Base-by-base conservation (phyloP, 2,888 invertebrate species). In the Lasioglossum zephyrum region DNA sequence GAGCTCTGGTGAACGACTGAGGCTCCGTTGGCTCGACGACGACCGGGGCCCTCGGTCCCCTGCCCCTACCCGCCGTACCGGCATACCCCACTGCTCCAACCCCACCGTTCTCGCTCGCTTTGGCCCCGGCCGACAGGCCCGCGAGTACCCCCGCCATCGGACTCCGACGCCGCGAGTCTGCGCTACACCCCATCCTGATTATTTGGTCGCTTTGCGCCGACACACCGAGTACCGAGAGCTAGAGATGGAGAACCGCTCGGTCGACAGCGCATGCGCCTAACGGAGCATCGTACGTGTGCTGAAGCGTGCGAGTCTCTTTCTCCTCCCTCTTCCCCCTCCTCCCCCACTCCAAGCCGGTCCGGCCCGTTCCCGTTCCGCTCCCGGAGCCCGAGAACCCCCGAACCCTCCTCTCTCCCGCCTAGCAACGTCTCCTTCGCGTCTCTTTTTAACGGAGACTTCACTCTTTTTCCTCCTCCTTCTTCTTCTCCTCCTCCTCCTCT, bases 1-100 rank as follows among this genome's bases (percentile, higher is more conserved):
- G 91, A 91, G 90, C 90, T 93, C 94, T 93, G 92, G 92, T 91
- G 93, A 93, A 91, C 93, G 93, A 94, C 94, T 94, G 94, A 93
- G 90, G 92, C 93, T 92, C 89, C 92, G 92, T 91, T 88, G 92
- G 85, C 87, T 90, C 91, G 91, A 80, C 75, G 82, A 84, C 69
- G 78, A 86, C 80, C 74, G 66, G 87, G 90, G 88, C 87, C 90
- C 90, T 91, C 85, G 87, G 81, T 57, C 75, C 57, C 39, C 39
- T 73, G 22, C 73, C 78, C 63, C 31, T 36, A 13, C 72, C 22
- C 22, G 39, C 57, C 53, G 53, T 2, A 4, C 39, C 47, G 39
- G 4, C 77, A n/a, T 39, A 16, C 22, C 49, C 26, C 47, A 49
- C 77, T 69, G 83, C n/a, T 9, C 76, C 31, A 49, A 13, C 11